phyloP scores from a whole-genome alignment of 1,140 invertebrate genomes.

The Parapsyche elsis region DNA sequence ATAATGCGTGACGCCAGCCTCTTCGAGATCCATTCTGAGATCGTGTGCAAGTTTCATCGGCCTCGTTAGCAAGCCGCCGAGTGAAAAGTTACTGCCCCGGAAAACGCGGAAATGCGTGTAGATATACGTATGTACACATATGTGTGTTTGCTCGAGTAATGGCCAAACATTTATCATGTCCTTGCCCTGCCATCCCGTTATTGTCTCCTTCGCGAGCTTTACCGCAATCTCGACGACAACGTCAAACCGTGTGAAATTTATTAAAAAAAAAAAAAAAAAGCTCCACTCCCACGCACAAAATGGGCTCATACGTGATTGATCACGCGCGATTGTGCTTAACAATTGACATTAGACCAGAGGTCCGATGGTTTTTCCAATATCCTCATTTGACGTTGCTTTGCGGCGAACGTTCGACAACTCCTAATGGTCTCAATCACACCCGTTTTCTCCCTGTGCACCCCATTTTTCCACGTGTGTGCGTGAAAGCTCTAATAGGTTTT shows the following conservation, averaged over 20 bases:
- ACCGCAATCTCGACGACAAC: neutral
- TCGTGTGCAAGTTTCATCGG: slow-evolving; percentile 9
- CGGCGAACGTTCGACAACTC: neutral
- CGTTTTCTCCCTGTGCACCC: neutral
- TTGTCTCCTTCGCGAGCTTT: neutral
- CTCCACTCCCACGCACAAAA: too few relatives aligned
- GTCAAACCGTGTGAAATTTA: too few relatives aligned
- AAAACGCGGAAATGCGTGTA: slow-evolving; percentile 2
- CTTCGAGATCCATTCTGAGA: neutral
- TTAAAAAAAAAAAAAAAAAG: too few relatives aligned
- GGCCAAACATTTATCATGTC: slow-evolving; percentile 24
- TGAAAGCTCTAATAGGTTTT: neutral
- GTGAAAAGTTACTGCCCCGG: neutral
- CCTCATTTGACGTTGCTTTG: neutral
- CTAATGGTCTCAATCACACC: neutral
- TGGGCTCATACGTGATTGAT: too few relatives aligned
- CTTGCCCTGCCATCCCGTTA: neutral
- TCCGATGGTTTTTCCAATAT: neutral
- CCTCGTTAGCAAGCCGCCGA: neutral
- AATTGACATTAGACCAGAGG: neutral
- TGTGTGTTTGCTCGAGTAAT: neutral
- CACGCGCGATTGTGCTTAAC: too few relatives aligned
- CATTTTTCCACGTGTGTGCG: neutral
- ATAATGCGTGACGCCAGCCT: neutral
- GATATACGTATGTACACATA: neutral